Percentiles rank a stretch among this genome's conserved stretches.
These are phyloP conservation scores for Aethes cnicana DNA, from an alignment of 2,888 invertebrate genomes.

Conservation along the genomic window DNA sequence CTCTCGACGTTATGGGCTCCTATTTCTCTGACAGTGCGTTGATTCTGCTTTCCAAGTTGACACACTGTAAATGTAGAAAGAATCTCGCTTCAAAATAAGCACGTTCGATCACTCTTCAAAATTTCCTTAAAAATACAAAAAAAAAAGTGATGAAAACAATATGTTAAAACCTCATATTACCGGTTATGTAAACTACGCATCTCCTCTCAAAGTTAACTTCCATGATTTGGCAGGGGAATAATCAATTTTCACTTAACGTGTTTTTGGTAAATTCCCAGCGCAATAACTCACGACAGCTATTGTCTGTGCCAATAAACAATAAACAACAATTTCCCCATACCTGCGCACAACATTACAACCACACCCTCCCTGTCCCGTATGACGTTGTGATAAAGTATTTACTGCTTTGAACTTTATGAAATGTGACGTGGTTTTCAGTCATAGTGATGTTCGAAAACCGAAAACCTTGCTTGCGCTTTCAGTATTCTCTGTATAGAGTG, in stretches of 20 bases:
- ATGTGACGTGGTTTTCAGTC: conserved; percentile 42
- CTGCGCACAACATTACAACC: conserved; percentile 31
- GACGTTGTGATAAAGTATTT: conserved; percentile 31
- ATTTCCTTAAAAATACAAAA: too few relatives aligned
- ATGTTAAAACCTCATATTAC: too few relatives aligned
- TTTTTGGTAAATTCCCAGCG: conserved; percentile 57
- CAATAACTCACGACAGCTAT: conserved; percentile 58
- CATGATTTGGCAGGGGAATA: conserved; percentile 38
- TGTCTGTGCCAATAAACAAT: conserved; percentile 71
- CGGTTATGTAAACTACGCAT: too few relatives aligned
- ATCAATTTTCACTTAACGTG: conserved; percentile 68
- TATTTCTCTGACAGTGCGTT: too few relatives aligned
- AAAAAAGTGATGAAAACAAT: too few relatives aligned
- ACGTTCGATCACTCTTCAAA: too few relatives aligned
- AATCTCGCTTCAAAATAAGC: too few relatives aligned
- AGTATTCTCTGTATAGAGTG: conserved; percentile 32
- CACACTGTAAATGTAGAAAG: too few relatives aligned
- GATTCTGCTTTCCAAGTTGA: too few relatives aligned
- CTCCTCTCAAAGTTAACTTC: too few relatives aligned
- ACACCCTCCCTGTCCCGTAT: conserved; percentile 26
- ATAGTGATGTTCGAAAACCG: conserved; percentile 56
- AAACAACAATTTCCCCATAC: conserved; percentile 64
- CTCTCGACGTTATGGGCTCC: too few relatives aligned
- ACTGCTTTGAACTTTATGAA: conserved; percentile 31
- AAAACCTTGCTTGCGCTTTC: conserved; percentile 38